phyloP scores from a whole-genome alignment of 1,140 invertebrate species.

The Orius insidiosus region DNA sequence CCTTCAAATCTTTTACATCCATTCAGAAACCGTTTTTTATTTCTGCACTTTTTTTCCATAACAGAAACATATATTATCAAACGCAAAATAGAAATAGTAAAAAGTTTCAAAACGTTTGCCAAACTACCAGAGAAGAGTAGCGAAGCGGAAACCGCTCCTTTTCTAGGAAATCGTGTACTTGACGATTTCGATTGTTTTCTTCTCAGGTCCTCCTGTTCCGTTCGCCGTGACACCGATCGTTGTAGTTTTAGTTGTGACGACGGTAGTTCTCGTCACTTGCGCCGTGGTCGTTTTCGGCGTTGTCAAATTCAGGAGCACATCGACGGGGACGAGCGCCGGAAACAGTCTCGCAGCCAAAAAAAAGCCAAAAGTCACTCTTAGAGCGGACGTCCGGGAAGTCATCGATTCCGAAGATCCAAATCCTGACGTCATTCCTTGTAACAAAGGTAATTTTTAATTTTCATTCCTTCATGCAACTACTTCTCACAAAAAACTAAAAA shows the following conservation, averaged over 20 bases:
- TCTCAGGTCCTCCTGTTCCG: constrained; percentile 34
- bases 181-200: not conserved
- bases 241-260: constrained; percentile 51
- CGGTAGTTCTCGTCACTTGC: constrained; percentile 53
- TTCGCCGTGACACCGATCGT: constrained; percentile 58
- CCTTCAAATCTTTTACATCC: no score
- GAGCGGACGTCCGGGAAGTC: constrained; percentile 43
- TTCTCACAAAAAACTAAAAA: no score
- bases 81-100: no score
- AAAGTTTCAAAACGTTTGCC: no score
- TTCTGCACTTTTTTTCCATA: constrained; percentile 1
- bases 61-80: no score
- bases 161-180: no score
- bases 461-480: no score
- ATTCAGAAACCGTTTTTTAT: not conserved
- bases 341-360: constrained; percentile 34
- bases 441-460: constrained; percentile 51
- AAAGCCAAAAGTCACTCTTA: constrained; percentile 41
- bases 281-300: constrained; percentile 50
- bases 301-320: constrained; percentile 37
- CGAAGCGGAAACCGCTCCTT: no score
- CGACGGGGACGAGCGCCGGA: constrained; percentile 36
- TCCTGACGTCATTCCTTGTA: constrained; percentile 68
- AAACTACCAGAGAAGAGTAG: no score
- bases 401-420: constrained; percentile 62